Evolutionary conservation across 2,888 invertebrate species (phyloP), one percentile per base, ranked within the genome.

Genomic region (Lordiphosa fenestrarum): DNA sequence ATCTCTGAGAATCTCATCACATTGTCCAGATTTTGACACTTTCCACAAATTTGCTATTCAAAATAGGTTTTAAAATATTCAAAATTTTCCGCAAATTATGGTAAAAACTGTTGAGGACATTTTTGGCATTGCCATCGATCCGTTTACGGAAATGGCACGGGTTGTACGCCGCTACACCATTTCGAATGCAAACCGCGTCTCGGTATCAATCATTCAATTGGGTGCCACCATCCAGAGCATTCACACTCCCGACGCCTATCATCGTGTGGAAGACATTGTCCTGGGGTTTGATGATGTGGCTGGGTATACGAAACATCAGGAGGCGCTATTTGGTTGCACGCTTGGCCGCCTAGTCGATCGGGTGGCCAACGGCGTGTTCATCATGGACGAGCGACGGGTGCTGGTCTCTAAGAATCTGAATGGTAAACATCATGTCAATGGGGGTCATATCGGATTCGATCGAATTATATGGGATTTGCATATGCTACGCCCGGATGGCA

Each of bases 341-440:
- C 91, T 98, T 54, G 98, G 98, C 0, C 91, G 98, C 47, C 95
- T 95, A 12, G 95, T 95, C 0, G 97, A 97, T 89, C 91, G 94
- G 39, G 94, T 97, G 63, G 92, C 91, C 0, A 92, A 93, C 15
- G 96, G 93, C 0, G 91, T 91, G 62, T 95, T 97, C 86, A 88
- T 88, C 0, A 90, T 97, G 6, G 92, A 93, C 44, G 94, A 93
- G 0, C 90, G 91, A 35, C 90, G 91, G 49, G 94, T 95, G 87
- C 90, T 92, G 67, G 90, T 98, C 1, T 91, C 93, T 0, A 91
- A 91, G 39, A 98, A 98, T 87, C 91, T 91, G 51, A 92, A 92
- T 0, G 91, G 92, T 6, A 92, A 92, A 59, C 90, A 93, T 81
- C 94, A 94, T 67, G 91, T 96, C 13, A 94, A 98, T 88, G 98